A percentile compares a stretch with the other conserved stretches of the same genome.
phyloP scores from a whole-genome alignment of 2,797 vertebrate genomes.

The Dipus sagitta region DNA sequence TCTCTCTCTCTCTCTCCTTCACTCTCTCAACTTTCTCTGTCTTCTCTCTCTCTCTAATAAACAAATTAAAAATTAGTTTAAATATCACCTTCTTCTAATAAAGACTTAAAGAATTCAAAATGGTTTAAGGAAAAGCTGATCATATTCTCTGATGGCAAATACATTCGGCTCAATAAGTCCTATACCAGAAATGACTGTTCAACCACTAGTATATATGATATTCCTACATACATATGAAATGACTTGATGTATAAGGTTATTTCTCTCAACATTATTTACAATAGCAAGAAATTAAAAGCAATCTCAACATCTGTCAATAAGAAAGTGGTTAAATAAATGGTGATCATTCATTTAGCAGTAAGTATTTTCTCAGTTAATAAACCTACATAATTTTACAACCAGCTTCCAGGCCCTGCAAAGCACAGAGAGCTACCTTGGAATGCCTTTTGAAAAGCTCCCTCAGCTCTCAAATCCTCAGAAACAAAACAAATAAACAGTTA shows the following conservation, averaged over 20 bases:
- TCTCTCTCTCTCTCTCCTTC: too few relatives aligned
- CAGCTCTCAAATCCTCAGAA: slow-evolving; percentile 61
- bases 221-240: neutral
- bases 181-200: neutral
- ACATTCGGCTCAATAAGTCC: neutral
- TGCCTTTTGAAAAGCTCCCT: too few relatives aligned
- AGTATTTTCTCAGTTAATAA: slow-evolving; percentile 41
- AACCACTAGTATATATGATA: neutral
- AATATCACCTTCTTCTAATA: neutral
- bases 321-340: neutral
- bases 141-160: neutral
- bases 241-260: neutral
- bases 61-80: too few relatives aligned
- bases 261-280: neutral
- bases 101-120: neutral
- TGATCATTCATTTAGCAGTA: neutral
- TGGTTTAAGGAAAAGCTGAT: neutral
- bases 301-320: neutral
- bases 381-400: neutral
- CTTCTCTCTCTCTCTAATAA: too few relatives aligned
- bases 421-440: neutral
- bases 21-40: too few relatives aligned
- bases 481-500: neutral
- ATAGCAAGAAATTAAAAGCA: neutral
- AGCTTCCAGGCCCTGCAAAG: neutral